phyloP scores from a whole-genome alignment of 1,140 invertebrate genomes.

The Ctenoplectra terminalis region DNA sequence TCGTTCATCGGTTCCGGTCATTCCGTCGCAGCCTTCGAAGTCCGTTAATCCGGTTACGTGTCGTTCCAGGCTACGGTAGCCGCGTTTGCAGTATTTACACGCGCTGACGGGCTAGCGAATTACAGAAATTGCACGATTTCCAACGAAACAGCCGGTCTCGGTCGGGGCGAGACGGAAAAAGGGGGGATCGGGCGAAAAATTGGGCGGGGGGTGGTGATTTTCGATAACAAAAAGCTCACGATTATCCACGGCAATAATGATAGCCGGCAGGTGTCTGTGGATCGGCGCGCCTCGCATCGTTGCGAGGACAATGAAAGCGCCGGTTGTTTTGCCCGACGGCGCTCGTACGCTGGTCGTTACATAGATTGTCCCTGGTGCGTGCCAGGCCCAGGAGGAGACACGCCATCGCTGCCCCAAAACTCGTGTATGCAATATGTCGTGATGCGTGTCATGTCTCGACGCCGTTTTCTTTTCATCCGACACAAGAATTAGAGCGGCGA shows the following conservation, averaged over 20 bases:
- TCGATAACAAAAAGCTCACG: conserved; percentile 77
- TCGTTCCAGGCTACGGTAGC: conserved; percentile 6
- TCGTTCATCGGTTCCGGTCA: background rate
- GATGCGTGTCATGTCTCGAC: conserved; percentile 61
- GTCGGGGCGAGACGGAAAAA: background rate
- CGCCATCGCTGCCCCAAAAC: conserved; percentile 63
- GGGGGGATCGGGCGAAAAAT: background rate
- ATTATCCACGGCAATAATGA: conserved; percentile 77
- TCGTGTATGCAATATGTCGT: conserved; percentile 78
- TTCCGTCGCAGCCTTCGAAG: conserved; percentile 2
- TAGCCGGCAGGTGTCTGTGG: conserved; percentile 75
- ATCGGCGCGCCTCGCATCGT: conserved; percentile 62
- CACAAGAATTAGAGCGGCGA: background rate
- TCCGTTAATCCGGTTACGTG: conserved; percentile 18
- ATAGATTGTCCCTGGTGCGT: conserved; percentile 64
- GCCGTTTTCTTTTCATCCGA: background rate
- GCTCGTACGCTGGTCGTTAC: conserved; percentile 59
- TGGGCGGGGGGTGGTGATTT: conserved; percentile 54
- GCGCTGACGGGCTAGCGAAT: conserved; percentile 45
- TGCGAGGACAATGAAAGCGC: conserved; percentile 73
- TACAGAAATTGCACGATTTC: conserved; percentile 69
- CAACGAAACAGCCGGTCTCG: conserved; percentile 38
- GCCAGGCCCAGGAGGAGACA: conserved; percentile 55
- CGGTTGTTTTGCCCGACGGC: conserved; percentile 67
- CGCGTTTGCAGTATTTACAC: conserved; percentile 43